Evolutionary conservation across 2,113 vertebrate genomes (phyloP), one percentile per base, ranked within the genome.

Genomic region (Procapra przewalskii): DNA sequence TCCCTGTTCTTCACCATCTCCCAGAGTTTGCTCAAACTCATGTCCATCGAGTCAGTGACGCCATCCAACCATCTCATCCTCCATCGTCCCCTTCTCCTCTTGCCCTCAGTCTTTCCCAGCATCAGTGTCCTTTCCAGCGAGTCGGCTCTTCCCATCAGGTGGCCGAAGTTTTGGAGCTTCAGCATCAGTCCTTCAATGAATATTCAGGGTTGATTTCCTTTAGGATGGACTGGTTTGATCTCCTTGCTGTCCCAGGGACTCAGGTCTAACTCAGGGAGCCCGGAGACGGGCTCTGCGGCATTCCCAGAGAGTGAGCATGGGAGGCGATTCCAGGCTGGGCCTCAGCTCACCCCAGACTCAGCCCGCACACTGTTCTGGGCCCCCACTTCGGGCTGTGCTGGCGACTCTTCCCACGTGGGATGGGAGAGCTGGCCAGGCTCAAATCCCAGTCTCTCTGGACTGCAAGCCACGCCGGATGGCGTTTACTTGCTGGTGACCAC

Each of bases 401-500:
- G 60, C 33, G 48, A 80, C 62, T 48, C 79, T 15, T n/a, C n/a
- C 5, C 6, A 3, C 4, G 0, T 33, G 59, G 23, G 62, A 8
- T 10, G 15, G 14, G 80, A 36, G n/a, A 94, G 27, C 31, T 0
- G 2, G 54, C 48, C 10, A 5, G 43, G 16, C 3, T 1, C 36
- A 31, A 88, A 40, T 84, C 84, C 84, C 31, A 6, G 88, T n/a
- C 88, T 71, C 91, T n/a, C 79, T 31, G n/a, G 33, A 27, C 33
- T 0, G 55, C 54, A n/a, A 23, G 5, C 40, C 6, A 36, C 54
- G 27, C 93, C 31, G 25, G 91, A 90, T 93, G 97, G 79, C 96
- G 93, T 94, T 97, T 97, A 36, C 94, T 95, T 96, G 90, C 93
- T 60, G 25, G 52, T 4, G 88, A 23, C 90, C n/a, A 45, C 19